Base-by-base conservation (phyloP, 2,113 vertebrate genomes). In the Perognathus longimembris region DNA sequence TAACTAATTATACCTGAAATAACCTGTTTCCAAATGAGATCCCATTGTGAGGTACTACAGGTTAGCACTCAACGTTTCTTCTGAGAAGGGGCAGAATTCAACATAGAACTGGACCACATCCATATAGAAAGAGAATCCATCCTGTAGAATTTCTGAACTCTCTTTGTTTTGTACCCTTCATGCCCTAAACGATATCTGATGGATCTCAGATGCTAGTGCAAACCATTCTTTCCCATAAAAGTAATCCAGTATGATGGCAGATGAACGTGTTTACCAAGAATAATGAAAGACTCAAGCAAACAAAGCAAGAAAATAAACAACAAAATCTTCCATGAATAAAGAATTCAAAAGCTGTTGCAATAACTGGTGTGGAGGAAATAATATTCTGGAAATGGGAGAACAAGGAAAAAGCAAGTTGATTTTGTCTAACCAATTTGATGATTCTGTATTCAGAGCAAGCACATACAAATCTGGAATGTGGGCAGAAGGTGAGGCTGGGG, bases 101-200 rank as follows among this genome's bases (percentile, higher is more conserved):
- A 75, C 18, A 2, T 34, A 7, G 7, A 57, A 69, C 24, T 69
- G 34, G 30, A 69, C 20, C 45, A 38, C 77, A 95, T 73, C 84
- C 18, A 36, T 91, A 3, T 22, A 63, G n/a, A 50, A 90, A 88
- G 5, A 94, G 22, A 83, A 83, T 87, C 26, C 91, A 74, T 18
- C 24, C 18, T 63, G 22, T 74, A 78, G 32, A 93, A 80, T 50
- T 61, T 77, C 70, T 88, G 50, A 79, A 32, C 42, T 83, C 42
- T 83, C 7, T 64, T 59, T 38, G 20, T 8, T 64, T 85, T 80
- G 26, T 28, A n/a, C 2, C 38, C 38, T 22, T 70, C 2, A 17
- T 28, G 26, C 6, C 74, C 78, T 66, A 84, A 45, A 59, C 0
- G 61, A 28, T 71, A 64, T 17, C 50, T 57, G 42, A 26, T 63